Percentiles rank a stretch among this genome's conserved stretches.
Evolutionary conservation across 1,140 invertebrate species (phyloP).

Genomic region (Caerostris darwini): DNA sequence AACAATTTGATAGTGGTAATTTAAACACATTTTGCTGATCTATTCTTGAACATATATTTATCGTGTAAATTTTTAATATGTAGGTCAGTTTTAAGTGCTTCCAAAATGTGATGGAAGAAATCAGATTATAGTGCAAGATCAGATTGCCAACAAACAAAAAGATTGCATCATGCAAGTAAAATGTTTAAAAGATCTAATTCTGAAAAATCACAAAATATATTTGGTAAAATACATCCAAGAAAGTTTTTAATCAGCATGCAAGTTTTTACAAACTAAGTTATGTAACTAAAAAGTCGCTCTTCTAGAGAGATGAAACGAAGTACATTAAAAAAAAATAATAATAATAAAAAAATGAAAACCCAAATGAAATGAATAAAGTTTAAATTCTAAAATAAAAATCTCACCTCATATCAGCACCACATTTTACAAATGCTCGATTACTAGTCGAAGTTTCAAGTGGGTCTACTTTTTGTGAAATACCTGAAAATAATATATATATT

Average conservation of each 20-base stretch:
- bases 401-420: slow-evolving; percentile 71
- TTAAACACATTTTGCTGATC: no score
- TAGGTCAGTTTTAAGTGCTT: neutral
- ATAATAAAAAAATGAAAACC: neutral
- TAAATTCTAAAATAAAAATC: neutral
- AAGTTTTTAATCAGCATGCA: no score
- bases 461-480: slow-evolving; percentile 83
- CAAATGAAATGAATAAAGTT: neutral
- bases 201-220: neutral
- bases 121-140: neutral
- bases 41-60: no score
- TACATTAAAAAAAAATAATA: neutral
- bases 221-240: neutral
- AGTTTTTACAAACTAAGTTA: neutral
- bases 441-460: slow-evolving; percentile 86
- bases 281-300: neutral
- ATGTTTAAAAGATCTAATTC: neutral
- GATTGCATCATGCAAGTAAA: neutral
- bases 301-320: neutral
- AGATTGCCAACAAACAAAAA: neutral
- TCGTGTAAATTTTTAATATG: no score
- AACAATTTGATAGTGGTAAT: no score
- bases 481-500: slow-evolving; percentile 81
- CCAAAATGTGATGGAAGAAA: neutral
- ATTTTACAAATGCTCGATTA: slow-evolving; percentile 82